Base-by-base conservation (phyloP, 1,140 invertebrate species). In the Drosophila prosaltans region DNA sequence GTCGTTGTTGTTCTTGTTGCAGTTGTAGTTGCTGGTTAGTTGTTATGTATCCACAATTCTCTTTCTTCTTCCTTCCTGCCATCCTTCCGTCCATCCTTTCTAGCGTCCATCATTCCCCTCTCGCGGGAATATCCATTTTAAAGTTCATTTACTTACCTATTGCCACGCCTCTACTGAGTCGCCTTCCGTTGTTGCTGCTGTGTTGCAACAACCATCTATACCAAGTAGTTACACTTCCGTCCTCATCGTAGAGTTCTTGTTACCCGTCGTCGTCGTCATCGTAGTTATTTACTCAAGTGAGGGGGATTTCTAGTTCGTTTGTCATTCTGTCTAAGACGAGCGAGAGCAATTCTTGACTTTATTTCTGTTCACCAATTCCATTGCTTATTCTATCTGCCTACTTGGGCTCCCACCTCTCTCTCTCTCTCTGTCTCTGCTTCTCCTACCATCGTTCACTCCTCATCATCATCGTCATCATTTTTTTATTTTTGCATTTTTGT, bases 241-340 rank as follows among this genome's bases (percentile, higher is more conserved):
- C 45, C 45, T 48, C 45, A 48, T 45, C n/a, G n/a, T 48, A 30
- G 28, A 30, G 28, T 30, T 30, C 16, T 21, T 48, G 7, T 2
- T 21, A 4, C 1, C 21, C 45, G 16, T 48, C 45, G 16, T 16
- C 7, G n/a, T 16, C 41, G 4, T 43, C n/a, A n/a, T 51, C 21
- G 68, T 75, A 72, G 66, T 89, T 89, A 88, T 88, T 88, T 89
- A 81, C 80, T 80, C 84, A 84, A 88, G 77, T 89, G 32, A 1
- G 84, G 77, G 71, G 77, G 77, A 84, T 80, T 88, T 89, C 84
- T 89, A 89, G 84, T 89, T 88, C 80, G 80, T 78, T 84, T 88
- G 77, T 78, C 84, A 89, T 69, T 51, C 74, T 66, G 57, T 51
- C 74, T 66, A 39, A 39, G 57, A 16, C 36, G 30, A 59, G 7